A percentile compares a stretch with the other conserved stretches of the same genome.
These are phyloP conservation scores for Eidolon dupreanum DNA, from an alignment of 2,797 vertebrate genomes.

Conservation along the genomic window DNA sequence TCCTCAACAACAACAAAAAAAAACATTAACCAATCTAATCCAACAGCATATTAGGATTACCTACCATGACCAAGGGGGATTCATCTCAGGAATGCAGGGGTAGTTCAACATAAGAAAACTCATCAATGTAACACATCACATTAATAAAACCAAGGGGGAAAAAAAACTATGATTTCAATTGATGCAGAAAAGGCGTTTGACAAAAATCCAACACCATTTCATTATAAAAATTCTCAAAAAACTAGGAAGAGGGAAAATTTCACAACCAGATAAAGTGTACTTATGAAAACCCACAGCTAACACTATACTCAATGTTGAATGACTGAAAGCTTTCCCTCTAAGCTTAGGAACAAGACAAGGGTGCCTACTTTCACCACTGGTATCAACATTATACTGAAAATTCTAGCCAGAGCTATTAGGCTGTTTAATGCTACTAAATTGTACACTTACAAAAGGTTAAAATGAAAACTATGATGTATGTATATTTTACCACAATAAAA, in stretches of 20 bases:
- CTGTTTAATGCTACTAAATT: neutral
- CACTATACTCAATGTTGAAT: neutral
- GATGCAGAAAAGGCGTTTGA: neutral
- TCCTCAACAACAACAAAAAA: neutral
- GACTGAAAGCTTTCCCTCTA: neutral
- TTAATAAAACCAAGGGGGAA: neutral
- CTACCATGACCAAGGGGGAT: neutral
- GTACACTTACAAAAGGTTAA: neutral
- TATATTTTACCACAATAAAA: neutral
- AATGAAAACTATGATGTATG: neutral
- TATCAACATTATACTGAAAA: neutral
- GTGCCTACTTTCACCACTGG: neutral
- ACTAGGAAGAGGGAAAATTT: neutral
- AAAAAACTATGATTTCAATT: neutral
- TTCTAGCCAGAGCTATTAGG: neutral
- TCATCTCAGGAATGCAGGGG: neutral
- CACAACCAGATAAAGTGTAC: neutral
- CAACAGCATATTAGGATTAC: neutral
- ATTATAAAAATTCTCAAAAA: conserved; percentile 1
- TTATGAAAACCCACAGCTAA: neutral
- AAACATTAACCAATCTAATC: conserved; percentile 14
- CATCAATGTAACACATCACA: neutral
- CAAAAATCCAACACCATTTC: neutral
- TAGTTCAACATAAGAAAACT: neutral
- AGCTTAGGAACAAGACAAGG: neutral